Evolutionary conservation across 2,797 vertebrate genomes (phyloP), one percentile per base, ranked within the genome.

Genomic region (Chelmon rostratus): DNA sequence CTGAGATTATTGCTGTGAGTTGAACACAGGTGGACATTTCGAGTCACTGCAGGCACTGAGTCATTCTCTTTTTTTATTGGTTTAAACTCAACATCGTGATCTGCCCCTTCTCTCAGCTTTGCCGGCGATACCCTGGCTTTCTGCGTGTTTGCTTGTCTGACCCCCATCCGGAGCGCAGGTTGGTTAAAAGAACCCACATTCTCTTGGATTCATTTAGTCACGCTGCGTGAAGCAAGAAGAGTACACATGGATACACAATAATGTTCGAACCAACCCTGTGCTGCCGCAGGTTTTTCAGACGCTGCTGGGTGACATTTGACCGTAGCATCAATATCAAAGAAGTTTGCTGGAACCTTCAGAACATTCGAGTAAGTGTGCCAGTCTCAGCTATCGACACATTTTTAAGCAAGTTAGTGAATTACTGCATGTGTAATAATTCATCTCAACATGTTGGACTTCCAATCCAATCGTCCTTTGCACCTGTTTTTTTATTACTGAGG

Each of bases 311-410:
- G 76, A 98, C 97, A 0, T 98, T 98, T 79, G 97, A 98, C 82
- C 95, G 97, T 6, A 96, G 96, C 0, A 96, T 98, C 73, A 98
- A 97, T 92, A 98, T 98, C 89, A 98, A 98, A 85, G 97, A 98
- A 81, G 97, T 97, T 84, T 98, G 97, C 79, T 98, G 97, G 97
- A 97, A 96, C 83, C 93, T 98, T 49, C 97, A 98, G 93, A 98
- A 98, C 78, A 98, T 98, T 58, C 92, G 97, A 33, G 97, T 98
- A 83, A 94, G 95, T 93, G 52, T 64, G 3, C 6, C 6, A n/a
- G 6, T 21, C 50, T 62, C 28, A 25, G 95, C 94, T 79, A 77
- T 38, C n/a, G n/a, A n/a, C n/a, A n/a, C n/a, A n/a, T n/a, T n/a
- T n/a, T n/a, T n/a, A n/a, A n/a, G n/a, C n/a, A n/a, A n/a, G n/a